Evolutionary conservation across 2,888 invertebrate species (phyloP).

Genomic region (Tanytarsus gracilentus): DNA sequence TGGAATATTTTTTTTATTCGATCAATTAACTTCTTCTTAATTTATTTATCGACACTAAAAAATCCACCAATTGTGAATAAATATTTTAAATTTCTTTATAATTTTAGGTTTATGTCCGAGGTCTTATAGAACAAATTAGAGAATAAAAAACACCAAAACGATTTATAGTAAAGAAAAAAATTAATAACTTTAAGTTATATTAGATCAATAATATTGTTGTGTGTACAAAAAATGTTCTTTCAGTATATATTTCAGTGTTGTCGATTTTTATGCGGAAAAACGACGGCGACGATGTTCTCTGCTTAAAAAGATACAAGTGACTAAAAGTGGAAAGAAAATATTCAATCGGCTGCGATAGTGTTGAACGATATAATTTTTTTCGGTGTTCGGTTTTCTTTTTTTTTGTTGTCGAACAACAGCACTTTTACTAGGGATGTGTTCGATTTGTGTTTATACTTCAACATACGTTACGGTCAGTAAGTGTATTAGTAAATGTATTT

Average conservation of each 20-base stretch:
- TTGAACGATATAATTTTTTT: slow-evolving; percentile 29
- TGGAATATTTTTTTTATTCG: no score
- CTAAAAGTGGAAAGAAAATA: slow-evolving; percentile 28
- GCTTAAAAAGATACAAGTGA: slow-evolving; percentile 28
- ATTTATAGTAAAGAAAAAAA: no score
- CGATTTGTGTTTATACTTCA: slow-evolving; percentile 29
- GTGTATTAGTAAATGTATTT: not conserved
- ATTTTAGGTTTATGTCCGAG: no score
- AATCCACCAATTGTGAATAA: no score
- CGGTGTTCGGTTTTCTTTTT: slow-evolving; percentile 24
- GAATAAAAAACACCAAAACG: not conserved
- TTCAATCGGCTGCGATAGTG: slow-evolving; percentile 29
- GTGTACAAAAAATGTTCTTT: slow-evolving; percentile 16
- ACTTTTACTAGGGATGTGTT: slow-evolving; percentile 26
- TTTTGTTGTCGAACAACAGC: slow-evolving; percentile 11
- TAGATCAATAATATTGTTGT: slow-evolving; percentile 24
- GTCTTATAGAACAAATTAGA: no score
- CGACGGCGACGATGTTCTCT: slow-evolving; percentile 28
- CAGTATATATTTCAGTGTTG: not conserved
- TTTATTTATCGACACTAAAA: no score
- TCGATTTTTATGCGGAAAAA: slow-evolving; percentile 15
- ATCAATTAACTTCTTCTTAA: no score
- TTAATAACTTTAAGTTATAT: slow-evolving; percentile 21
- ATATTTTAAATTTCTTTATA: no score
- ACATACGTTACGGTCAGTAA: slow-evolving; percentile 14